A percentile compares a stretch with the other conserved stretches of the same genome.
phyloP scores from a whole-genome alignment of 2,113 vertebrate species.

The Cyprinodon brontotheroides region DNA sequence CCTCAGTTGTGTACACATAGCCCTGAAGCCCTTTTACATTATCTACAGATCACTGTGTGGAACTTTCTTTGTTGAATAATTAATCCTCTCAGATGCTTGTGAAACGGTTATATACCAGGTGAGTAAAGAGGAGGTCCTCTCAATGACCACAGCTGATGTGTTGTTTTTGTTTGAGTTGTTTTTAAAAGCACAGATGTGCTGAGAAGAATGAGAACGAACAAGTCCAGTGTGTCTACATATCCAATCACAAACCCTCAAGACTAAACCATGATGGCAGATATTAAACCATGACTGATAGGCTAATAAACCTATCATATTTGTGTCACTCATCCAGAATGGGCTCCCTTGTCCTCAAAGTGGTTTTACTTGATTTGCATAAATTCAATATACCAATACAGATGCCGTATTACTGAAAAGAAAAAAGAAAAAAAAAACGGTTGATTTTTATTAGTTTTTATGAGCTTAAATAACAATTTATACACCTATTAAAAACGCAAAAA shows the following conservation, averaged over 20 bases:
- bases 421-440: neutral
- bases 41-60: slow-evolving; percentile 35
- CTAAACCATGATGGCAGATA: slow-evolving; percentile 50
- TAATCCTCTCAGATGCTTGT: slow-evolving; percentile 20
- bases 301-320: slow-evolving; percentile 57
- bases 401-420: neutral
- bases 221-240: slow-evolving; percentile 31
- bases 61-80: slow-evolving; percentile 35
- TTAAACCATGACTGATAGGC: slow-evolving; percentile 56
- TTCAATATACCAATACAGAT: neutral
- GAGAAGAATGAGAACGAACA: slow-evolving; percentile 36
- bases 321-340: slow-evolving; percentile 48
- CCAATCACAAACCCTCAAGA: slow-evolving; percentile 52
- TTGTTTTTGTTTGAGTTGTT: slow-evolving; percentile 12
- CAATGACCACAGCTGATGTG: slow-evolving; percentile 25
- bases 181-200: slow-evolving; percentile 18
- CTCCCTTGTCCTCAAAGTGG: slow-evolving; percentile 23
- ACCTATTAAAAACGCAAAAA: neutral
- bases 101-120: slow-evolving; percentile 3
- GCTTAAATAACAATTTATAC: neutral
- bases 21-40: slow-evolving; percentile 24
- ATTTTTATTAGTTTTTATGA: neutral
- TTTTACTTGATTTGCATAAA: slow-evolving; percentile 35
- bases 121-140: slow-evolving; percentile 12
- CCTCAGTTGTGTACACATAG: slow-evolving; percentile 17